A percentile compares a stretch with the other conserved stretches of the same genome.
Conservation (phyloP, 2,797 vertebrate genomes). For the Anomalospiza imberbis region DNA sequence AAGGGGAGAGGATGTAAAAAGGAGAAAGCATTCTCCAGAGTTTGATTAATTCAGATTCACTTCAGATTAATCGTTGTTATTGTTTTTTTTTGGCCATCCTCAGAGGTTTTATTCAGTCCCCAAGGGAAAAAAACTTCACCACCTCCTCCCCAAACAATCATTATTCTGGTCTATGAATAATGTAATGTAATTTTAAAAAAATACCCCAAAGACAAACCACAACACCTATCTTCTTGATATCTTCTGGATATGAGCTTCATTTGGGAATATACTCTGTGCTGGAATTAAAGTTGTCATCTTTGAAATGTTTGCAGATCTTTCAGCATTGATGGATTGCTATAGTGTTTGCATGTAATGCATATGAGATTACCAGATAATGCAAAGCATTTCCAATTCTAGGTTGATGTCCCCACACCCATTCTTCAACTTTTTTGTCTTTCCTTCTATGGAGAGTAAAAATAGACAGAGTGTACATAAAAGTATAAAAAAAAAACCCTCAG, state of each 20-base stretch:
- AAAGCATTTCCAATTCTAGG: not conserved
- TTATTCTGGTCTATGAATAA: slow-evolving; percentile 14
- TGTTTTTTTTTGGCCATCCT: not conserved
- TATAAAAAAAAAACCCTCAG: not conserved
- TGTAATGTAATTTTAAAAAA: not conserved
- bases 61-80: not conserved
- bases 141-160: not conserved
- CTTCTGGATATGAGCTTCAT: not conserved
- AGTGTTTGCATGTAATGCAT: slow-evolving; percentile 26
- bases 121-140: not conserved
- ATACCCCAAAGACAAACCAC: not conserved
- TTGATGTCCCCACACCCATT: not conserved
- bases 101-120: not conserved
- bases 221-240: not conserved
- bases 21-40: not conserved
- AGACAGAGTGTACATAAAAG: not conserved
- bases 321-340: not conserved
- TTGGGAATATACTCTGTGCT: not conserved
- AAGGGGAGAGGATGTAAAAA: not conserved
- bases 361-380: not conserved
- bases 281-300: slow-evolving; percentile 39
- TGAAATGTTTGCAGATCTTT: slow-evolving; percentile 32
- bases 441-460: not conserved
- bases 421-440: not conserved
- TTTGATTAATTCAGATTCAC: not conserved